These are phyloP conservation scores for Adela reaumurella DNA, from an alignment of 2,888 invertebrate species.

Conservation along the genomic window DNA sequence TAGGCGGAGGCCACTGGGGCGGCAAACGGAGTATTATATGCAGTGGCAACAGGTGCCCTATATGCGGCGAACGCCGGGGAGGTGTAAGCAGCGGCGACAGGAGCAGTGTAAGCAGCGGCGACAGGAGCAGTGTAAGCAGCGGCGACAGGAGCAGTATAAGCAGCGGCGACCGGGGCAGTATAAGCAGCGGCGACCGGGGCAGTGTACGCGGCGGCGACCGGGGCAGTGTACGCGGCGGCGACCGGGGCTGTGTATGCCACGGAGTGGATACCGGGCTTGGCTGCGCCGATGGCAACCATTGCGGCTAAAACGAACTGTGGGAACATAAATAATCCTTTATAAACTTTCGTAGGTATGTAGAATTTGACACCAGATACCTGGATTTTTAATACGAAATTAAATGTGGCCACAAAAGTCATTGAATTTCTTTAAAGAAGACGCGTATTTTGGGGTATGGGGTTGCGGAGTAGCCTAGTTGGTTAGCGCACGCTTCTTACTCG, in stretches of 20 bases:
- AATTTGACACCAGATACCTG: background rate
- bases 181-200: slow-evolving; percentile 25
- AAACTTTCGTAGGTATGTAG: background rate
- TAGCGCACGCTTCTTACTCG: no score
- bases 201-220: slow-evolving; percentile 14
- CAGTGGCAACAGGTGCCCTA: slow-evolving; percentile 18
- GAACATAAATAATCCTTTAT: background rate
- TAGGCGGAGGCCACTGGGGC: slow-evolving; percentile 25
- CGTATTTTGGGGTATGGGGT: no score
- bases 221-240: slow-evolving; percentile 23
- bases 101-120: slow-evolving; percentile 42
- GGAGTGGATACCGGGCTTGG: slow-evolving; percentile 23
- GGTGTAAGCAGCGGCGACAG: slow-evolving; percentile 21
- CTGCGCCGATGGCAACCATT: slow-evolving; percentile 28
- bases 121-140: slow-evolving; percentile 30
- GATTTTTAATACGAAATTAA: no score
- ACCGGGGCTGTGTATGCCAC: slow-evolving; percentile 5
- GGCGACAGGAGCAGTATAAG: slow-evolving; percentile 23
- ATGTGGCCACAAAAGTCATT: no score
- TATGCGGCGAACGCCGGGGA: slow-evolving; percentile 25
- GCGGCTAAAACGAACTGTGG: slow-evolving; percentile 33
- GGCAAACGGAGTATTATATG: no score
- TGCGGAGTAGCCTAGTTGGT: no score
- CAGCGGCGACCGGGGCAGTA: slow-evolving; percentile 23
- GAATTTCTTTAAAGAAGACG: no score